A percentile compares a stretch with the other conserved stretches of the same genome.
These are phyloP conservation scores for Entelurus aequoreus DNA, from an alignment of 2,113 vertebrate species.

Conservation along the genomic window DNA sequence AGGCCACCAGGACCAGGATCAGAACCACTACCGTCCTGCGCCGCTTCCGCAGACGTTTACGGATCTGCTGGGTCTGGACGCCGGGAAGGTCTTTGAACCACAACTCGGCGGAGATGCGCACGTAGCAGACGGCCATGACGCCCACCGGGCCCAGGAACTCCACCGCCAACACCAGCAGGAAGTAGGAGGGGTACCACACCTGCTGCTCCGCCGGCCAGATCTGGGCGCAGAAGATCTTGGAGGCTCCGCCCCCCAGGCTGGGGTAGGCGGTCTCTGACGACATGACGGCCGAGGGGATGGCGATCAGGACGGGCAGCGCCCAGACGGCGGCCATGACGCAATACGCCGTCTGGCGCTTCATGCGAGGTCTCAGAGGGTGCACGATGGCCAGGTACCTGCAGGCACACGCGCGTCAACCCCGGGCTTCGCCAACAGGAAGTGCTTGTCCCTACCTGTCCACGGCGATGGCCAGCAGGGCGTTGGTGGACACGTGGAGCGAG, in stretches of 20 bases:
- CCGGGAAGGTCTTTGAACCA: constrained; percentile 88
- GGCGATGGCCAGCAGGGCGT: constrained; percentile 88
- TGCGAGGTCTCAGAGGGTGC: constrained; percentile 86
- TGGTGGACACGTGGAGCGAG: constrained; percentile 92
- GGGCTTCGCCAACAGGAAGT: not conserved
- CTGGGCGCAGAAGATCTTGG: constrained; percentile 92
- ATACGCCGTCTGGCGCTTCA: constrained; percentile 84
- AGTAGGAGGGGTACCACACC: constrained; percentile 87
- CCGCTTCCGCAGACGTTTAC: constrained; percentile 77
- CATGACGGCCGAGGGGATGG: constrained; percentile 89
- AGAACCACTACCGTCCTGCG: constrained; percentile 84
- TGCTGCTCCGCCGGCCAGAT: constrained; percentile 90
- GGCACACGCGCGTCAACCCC: not conserved
- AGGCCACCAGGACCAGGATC: constrained; percentile 81
- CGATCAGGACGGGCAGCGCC: constrained; percentile 82
- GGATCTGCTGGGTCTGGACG: constrained; percentile 88
- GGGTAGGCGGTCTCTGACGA: constrained; percentile 79
- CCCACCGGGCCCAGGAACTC: constrained; percentile 83
- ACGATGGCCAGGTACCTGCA: constrained; percentile 83
- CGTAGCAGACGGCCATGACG: constrained; percentile 85
- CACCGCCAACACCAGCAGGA: constrained; percentile 84
- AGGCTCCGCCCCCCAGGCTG: constrained; percentile 42
- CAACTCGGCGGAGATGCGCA: constrained; percentile 84
- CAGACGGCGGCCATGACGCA: constrained; percentile 71
- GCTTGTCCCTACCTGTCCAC: constrained; percentile 79